Evolutionary conservation across 2,888 invertebrate species (phyloP).

Genomic region (Tiliacea citrago): DNA sequence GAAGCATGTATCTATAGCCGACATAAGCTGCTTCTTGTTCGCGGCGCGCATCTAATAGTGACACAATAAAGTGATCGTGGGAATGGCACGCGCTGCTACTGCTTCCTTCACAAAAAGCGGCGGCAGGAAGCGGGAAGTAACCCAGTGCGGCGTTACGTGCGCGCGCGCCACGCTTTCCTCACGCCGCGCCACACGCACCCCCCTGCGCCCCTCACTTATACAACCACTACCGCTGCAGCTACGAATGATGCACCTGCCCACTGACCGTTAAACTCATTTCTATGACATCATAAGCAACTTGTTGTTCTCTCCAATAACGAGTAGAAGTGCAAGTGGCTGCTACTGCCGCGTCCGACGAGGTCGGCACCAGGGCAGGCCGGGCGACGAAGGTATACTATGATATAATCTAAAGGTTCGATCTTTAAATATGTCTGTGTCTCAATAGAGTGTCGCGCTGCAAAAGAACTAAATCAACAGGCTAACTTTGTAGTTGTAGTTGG

Average conservation of each 20-base stretch:
- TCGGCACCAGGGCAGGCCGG: too few relatives aligned
- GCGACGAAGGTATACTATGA: neutral
- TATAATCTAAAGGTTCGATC: neutral
- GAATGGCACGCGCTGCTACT: conserved; percentile 61
- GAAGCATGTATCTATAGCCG: neutral
- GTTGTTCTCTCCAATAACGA: too few relatives aligned
- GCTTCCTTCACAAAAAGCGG: conserved; percentile 77
- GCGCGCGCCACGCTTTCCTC: conserved; percentile 78
- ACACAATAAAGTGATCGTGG: conserved; percentile 71
- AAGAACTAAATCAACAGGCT: too few relatives aligned
- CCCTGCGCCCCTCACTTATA: conserved; percentile 53
- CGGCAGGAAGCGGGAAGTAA: conserved; percentile 86
- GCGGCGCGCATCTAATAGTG: conserved; percentile 11
- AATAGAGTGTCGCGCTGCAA: too few relatives aligned
- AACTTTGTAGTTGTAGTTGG: too few relatives aligned
- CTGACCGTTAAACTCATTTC: conserved; percentile 12
- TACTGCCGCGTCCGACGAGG: too few relatives aligned
- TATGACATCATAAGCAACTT: too few relatives aligned
- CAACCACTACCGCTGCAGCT: conserved; percentile 40
- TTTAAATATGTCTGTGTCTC: too few relatives aligned
- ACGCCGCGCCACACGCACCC: conserved; percentile 63
- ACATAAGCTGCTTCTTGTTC: conserved; percentile 15
- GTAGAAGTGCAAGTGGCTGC: too few relatives aligned
- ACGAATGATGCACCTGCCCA: conserved; percentile 22
- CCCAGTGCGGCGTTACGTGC: conserved; percentile 82